Evolutionary conservation across 2,113 vertebrate species (phyloP).

Genomic region (Zosterops pallidus): DNA sequence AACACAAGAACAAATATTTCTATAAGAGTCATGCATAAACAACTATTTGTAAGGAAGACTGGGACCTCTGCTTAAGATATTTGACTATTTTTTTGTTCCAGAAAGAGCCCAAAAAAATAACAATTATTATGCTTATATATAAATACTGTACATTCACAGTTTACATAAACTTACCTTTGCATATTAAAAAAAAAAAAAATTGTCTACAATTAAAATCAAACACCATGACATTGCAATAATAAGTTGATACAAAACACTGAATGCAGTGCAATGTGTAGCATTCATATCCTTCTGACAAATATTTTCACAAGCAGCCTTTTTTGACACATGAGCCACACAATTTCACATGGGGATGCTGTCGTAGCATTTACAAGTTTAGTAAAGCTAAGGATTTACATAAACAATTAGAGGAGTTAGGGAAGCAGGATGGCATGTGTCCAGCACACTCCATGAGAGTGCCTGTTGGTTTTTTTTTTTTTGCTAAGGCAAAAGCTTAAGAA

Average conservation of each 20-base stretch:
- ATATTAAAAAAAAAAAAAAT: slow-evolving; percentile 70
- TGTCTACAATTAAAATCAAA: slow-evolving; percentile 72
- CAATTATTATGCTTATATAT: not conserved
- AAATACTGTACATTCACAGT: slow-evolving; percentile 57
- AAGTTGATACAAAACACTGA: slow-evolving; percentile 72
- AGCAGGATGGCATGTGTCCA: slow-evolving; percentile 77
- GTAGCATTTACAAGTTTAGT: slow-evolving; percentile 72
- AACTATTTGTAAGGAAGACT: not conserved
- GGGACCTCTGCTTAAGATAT: not conserved
- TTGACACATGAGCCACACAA: slow-evolving; percentile 82
- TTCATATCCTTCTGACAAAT: slow-evolving; percentile 71
- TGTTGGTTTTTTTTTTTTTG: slow-evolving; percentile 40
- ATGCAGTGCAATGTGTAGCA: slow-evolving; percentile 74
- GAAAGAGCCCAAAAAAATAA: not conserved
- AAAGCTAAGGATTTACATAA: slow-evolving; percentile 72
- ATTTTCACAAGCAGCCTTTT: slow-evolving; percentile 78
- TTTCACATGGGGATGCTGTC: slow-evolving; percentile 78
- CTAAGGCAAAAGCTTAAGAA: slow-evolving; percentile 78
- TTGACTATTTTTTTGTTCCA: not conserved
- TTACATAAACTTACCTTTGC: slow-evolving; percentile 76
- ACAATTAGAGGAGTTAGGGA: slow-evolving; percentile 71
- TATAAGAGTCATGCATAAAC: not conserved
- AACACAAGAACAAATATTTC: not conserved
- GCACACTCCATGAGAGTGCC: slow-evolving; percentile 58
- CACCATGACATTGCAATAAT: slow-evolving; percentile 68